Evolutionary conservation across 2,113 vertebrate genomes (phyloP), one percentile per base, ranked within the genome.

Genomic region (Elephantulus edwardii): DNA sequence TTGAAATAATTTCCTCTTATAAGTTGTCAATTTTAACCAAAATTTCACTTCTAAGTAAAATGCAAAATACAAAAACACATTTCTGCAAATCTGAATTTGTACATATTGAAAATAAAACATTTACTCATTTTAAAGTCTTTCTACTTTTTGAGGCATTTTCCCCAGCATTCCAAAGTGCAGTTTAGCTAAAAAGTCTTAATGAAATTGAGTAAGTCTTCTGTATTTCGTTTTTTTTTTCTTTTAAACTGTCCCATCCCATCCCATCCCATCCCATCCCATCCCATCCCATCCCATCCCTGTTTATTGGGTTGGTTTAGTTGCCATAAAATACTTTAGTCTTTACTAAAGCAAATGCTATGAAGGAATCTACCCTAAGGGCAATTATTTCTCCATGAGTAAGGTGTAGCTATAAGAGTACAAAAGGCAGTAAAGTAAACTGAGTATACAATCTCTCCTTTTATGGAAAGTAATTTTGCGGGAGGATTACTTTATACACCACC

Each of bases 321-420:
- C 93, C 80, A 64, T 92, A 66, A 94, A 93, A 94, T 91, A 42
- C 88, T 77, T 92, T 85, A 19, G 26, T 93, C 35, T 92, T 95
- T 92, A 81, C 50, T 83, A 68, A 93, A 81, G 83, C 71, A 77
- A 71, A 91, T 87, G 44, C 50, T 58, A 17, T 79, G 89, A n/a
- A 89, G 85, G 85, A 60, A 88, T 94, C 80, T 96, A 88, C 91
- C 95, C 89, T 83, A 35, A 83, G 91, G 92, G 83, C 71, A 92
- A 62, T 93, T 90, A 64, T 92, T 91, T 92, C 70, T 86, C 68
- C 5, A 11, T 92, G 95, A 95, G 88, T 96, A 92, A 95, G 71
- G 80, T 78, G 44, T 44, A 82, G 78, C n/a, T 93, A n/a, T n/a
- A 81, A 86, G 83, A 91, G 75, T 78, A 40, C 48, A 30, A 68